Evolutionary conservation across 2,888 invertebrate genomes (phyloP), one percentile per base, ranked within the genome.

Genomic region (Dryobota labecula): DNA sequence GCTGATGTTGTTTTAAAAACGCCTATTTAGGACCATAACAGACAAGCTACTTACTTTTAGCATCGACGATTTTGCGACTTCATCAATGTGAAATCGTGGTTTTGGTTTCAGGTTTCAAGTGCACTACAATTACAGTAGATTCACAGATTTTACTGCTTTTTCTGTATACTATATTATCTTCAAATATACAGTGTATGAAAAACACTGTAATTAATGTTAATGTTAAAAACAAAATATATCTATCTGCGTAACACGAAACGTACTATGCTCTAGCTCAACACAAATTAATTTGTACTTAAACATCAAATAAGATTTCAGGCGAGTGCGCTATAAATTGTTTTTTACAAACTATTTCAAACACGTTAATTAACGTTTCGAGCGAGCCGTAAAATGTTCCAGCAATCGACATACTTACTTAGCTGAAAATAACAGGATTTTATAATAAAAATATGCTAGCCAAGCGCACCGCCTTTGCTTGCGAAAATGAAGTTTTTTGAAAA

Each of bases 301-400:
- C n/a, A n/a, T n/a, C 67, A 78, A 82, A 78, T 53, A 33, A 47
- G 33, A 47, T 49, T 60, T 53, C 57, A 13, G 33, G 13, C 47
- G 51, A 54, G 53, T 58, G 53, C 45, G 57, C 47, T 18, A 63
- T 54, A 49, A 80, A 79, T 70, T 51, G 47, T 61, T 57, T 65
- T 24, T 7, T 30, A 18, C 36, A 58, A 74, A 72, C 63, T 74
- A 82, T 85, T 81, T 56, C 33, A 78, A 60, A 57, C 78, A 41
- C 53, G 67, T 74, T 84, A 84, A 84, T 86, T 73, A 85, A 67
- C 62, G 69, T 51, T 67, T 58, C 41, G 6, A 77, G 67, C 53
- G 66, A 84, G n/a, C 72, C 56, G 69, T 76, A 67, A 81, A 80
- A 73, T 66, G 54, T 67, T 70, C 63, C 60, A 65, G 69, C 68